Evolutionary conservation across 2,888 invertebrate species (phyloP).

Genomic region (Pilophorus perplexus): DNA sequence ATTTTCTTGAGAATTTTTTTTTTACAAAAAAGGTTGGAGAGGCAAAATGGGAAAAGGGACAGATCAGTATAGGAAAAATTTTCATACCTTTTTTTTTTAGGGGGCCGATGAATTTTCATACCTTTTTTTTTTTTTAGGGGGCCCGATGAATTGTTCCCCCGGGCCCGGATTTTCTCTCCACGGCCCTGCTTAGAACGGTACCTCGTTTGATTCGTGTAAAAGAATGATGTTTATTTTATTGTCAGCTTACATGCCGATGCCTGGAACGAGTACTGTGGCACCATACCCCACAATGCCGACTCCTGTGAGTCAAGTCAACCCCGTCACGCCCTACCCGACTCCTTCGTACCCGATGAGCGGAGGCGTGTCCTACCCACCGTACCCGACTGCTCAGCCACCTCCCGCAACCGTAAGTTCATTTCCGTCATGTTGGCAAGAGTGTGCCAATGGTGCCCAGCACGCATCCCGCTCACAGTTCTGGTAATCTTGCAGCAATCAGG

Average conservation of each 20-base stretch:
- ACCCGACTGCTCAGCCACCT: constrained; percentile 23
- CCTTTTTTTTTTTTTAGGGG: no score
- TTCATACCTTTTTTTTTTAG: no score
- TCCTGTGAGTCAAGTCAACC: constrained; percentile 20
- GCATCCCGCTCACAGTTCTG: no score
- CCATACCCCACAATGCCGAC: constrained; percentile 32
- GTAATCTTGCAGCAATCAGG: constrained; percentile 26
- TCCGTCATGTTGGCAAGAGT: neutral
- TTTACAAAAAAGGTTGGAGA: neutral
- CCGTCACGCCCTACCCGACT: constrained; percentile 20
- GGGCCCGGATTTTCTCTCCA: no score
- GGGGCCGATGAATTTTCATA: no score
- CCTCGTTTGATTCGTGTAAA: no score
- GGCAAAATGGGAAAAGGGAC: neutral
- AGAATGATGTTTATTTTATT: neutral
- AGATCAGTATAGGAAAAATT: no score
- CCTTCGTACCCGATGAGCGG: constrained; percentile 21
- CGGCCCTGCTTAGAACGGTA: no score
- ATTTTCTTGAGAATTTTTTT: no score
- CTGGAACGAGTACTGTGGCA: constrained; percentile 47
- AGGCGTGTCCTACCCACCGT: constrained; percentile 14
- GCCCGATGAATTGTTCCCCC: no score
- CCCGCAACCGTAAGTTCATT: constrained; percentile 40
- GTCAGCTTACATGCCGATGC: constrained; percentile 53
- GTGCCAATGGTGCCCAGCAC: no score